phyloP scores from a whole-genome alignment of 2,113 vertebrate genomes.

The Chlamydotis undulata region DNA sequence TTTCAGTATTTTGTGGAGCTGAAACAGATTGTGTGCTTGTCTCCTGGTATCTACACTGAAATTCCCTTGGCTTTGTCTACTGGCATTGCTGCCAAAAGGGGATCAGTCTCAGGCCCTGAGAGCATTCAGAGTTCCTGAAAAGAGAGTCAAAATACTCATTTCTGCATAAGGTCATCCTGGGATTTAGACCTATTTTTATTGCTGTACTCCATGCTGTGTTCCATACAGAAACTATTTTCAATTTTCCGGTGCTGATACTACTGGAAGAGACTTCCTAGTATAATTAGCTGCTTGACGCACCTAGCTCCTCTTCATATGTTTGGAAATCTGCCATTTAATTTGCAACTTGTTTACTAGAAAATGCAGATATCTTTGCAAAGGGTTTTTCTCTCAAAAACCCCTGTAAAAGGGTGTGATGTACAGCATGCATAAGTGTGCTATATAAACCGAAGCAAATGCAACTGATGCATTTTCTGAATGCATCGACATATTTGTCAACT shows the following conservation, averaged over 20 bases:
- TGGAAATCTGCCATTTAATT: constrained; percentile 32
- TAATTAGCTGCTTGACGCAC: background rate
- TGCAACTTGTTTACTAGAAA: constrained; percentile 25
- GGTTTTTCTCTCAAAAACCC: background rate
- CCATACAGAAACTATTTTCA: background rate
- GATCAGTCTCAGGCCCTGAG: background rate
- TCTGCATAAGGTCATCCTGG: background rate
- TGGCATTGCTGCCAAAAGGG: background rate
- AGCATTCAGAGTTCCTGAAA: constrained; percentile 25
- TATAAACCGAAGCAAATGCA: background rate
- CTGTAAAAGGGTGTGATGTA: background rate
- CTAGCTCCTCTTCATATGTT: constrained; percentile 4
- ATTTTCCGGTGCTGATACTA: background rate
- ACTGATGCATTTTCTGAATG: background rate
- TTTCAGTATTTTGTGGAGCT: background rate
- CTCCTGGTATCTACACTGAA: background rate
- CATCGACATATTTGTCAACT: background rate
- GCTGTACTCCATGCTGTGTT: background rate
- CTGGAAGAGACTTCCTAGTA: background rate
- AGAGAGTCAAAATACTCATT: background rate
- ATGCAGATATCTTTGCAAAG: background rate
- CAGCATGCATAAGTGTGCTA: background rate
- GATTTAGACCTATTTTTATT: constrained; percentile 9
- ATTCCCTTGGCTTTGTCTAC: constrained; percentile 21
- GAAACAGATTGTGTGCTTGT: background rate